These are phyloP conservation scores for Amphilophus citrinellus DNA, from an alignment of 2,113 vertebrate species.

Conservation along the genomic window DNA sequence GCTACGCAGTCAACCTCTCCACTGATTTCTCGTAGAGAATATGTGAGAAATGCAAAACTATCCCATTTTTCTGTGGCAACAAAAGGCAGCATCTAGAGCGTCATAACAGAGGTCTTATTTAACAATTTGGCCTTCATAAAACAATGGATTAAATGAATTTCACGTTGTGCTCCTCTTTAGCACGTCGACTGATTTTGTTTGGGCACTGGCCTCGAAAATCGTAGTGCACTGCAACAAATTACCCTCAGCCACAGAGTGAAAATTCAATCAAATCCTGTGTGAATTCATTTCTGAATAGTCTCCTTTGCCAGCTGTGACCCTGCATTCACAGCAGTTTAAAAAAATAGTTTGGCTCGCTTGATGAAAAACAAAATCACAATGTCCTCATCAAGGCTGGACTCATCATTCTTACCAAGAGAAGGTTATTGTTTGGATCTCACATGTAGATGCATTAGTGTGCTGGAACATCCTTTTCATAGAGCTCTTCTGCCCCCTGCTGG, in stretches of 20 bases:
- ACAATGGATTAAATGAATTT: not conserved
- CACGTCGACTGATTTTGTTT: not conserved
- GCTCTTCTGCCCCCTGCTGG: constrained; percentile 75
- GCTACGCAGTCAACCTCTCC: not conserved
- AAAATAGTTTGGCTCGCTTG: not conserved
- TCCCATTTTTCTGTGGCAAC: not conserved
- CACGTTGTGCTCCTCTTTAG: not conserved
- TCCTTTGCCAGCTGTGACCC: not conserved
- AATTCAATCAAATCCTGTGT: constrained; percentile 10
- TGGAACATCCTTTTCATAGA: not conserved
- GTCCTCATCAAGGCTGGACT: constrained; percentile 15
- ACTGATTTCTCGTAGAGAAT: not conserved
- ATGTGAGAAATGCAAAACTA: not conserved
- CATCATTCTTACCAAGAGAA: not conserved
- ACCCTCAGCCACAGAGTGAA: not conserved
- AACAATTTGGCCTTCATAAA: not conserved
- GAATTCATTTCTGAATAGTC: not conserved
- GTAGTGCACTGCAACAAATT: constrained; percentile 21
- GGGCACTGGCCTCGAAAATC: constrained; percentile 27
- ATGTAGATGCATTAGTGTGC: not conserved
- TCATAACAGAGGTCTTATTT: constrained; percentile 7
- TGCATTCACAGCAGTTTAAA: not conserved
- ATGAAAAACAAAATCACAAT: not conserved
- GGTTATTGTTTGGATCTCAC: not conserved
- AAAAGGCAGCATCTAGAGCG: not conserved